These are phyloP conservation scores for Sarcoramphus papa DNA, from an alignment of 2,797 vertebrate species.

Conservation along the genomic window DNA sequence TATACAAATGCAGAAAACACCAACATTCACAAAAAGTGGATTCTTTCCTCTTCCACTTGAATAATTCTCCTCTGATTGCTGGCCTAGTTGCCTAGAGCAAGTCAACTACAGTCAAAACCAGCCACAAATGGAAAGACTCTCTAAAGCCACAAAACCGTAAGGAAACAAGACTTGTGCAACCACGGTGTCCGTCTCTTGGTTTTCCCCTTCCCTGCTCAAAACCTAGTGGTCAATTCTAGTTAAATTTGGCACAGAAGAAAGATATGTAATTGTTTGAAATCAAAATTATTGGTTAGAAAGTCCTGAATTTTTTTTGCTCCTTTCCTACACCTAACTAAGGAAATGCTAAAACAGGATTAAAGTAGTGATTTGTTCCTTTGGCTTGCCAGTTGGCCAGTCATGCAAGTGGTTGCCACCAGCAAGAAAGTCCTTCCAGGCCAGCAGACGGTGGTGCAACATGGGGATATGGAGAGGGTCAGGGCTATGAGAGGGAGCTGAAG, in stretches of 20 bases:
- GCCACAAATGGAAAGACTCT: neutral
- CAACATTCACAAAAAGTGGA: neutral
- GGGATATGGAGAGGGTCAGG: rapidly evolving
- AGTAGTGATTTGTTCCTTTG: neutral
- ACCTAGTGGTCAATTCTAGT: neutral
- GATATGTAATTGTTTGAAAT: rapidly evolving
- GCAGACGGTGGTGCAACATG: neutral
- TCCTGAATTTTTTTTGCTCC: neutral
- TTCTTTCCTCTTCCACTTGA: neutral
- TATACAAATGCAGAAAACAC: neutral
- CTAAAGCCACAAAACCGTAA: neutral
- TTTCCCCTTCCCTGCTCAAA: neutral
- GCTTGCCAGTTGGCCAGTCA: neutral
- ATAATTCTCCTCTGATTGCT: neutral
- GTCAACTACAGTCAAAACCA: neutral
- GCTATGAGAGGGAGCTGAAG: neutral
- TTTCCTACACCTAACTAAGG: neutral
- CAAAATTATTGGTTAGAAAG: neutral
- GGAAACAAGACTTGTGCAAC: neutral
- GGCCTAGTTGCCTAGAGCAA: neutral
- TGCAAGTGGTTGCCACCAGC: neutral
- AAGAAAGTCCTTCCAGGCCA: neutral
- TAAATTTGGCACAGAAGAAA: neutral
- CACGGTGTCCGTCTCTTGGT: rapidly evolving
- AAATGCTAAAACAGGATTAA: neutral